Percentiles rank a stretch among this genome's conserved stretches.
Evolutionary conservation across 2,113 vertebrate species (phyloP).

Genomic region (Poeciliopsis retropinna): DNA sequence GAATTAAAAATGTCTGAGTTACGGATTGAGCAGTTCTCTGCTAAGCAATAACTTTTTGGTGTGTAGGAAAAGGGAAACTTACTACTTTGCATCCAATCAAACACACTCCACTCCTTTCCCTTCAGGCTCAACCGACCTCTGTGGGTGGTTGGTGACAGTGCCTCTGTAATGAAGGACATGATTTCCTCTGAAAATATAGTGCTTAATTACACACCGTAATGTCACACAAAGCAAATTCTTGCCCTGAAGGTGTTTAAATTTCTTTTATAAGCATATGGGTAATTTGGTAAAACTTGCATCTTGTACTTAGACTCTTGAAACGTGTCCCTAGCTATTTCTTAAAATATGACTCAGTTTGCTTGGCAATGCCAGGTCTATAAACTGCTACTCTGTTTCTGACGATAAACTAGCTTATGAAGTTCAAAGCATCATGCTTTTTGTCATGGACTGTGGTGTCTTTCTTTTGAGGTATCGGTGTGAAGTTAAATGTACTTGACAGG

Average conservation of each 20-base stretch:
- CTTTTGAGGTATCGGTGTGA: neutral
- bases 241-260: slow-evolving; percentile 35
- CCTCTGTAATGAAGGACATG: slow-evolving; percentile 58
- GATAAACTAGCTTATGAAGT: slow-evolving; percentile 14
- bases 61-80: slow-evolving; percentile 45
- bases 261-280: slow-evolving; percentile 56
- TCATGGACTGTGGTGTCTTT: neutral
- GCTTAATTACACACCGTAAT: slow-evolving; percentile 67
- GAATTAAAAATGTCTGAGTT: slow-evolving; percentile 50
- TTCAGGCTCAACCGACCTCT: slow-evolving; percentile 55
- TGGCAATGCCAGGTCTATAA: slow-evolving; percentile 27
- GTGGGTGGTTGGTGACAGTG: slow-evolving; percentile 64
- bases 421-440: slow-evolving; percentile 3
- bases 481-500: slow-evolving; percentile 11
- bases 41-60: slow-evolving; percentile 50
- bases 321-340: slow-evolving; percentile 35
- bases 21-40: slow-evolving; percentile 33
- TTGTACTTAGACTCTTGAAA: slow-evolving; percentile 43
- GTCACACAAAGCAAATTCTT: slow-evolving; percentile 50
- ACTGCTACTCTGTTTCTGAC: slow-evolving; percentile 23
- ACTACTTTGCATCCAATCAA: slow-evolving; percentile 57
- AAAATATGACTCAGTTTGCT: slow-evolving; percentile 50
- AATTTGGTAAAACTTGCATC: slow-evolving; percentile 53
- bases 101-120: slow-evolving; percentile 53
- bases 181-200: slow-evolving; percentile 51